A percentile compares a stretch with the other conserved stretches of the same genome.
Conservation (phyloP, 1,140 invertebrate species). For the Drosophila bipectinata region DNA sequence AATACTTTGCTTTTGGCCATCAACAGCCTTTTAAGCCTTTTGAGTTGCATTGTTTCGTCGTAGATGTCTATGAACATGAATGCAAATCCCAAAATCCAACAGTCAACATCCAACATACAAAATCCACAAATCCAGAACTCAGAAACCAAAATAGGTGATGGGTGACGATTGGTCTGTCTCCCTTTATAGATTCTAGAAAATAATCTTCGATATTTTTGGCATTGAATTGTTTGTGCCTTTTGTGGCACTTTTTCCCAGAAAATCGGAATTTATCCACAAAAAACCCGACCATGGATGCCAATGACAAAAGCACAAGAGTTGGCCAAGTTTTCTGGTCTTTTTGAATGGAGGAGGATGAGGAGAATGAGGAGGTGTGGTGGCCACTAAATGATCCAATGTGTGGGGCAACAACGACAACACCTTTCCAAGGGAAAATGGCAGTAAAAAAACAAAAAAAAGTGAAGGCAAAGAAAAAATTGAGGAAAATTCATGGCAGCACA, state of each 20-base stretch:
- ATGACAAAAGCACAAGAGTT: slow-evolving; percentile 13
- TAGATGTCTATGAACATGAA: too few species aligned
- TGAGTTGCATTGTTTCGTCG: neutral
- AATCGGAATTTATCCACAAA: neutral
- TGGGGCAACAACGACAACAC: slow-evolving; percentile 47
- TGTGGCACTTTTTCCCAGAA: slow-evolving; percentile 1
- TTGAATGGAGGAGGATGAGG: neutral
- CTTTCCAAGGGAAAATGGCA: slow-evolving; percentile 30
- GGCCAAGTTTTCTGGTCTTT: slow-evolving; percentile 29
- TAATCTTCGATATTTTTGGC: slow-evolving; percentile 10
- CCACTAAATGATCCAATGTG: slow-evolving; percentile 68
- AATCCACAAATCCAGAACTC: too few species aligned
- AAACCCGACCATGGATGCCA: slow-evolving; percentile 28
- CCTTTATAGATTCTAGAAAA: slow-evolving; percentile 1
- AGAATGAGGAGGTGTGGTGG: slow-evolving; percentile 22
- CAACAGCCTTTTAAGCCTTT: neutral
- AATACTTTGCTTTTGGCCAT: too few species aligned
- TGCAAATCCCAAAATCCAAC: too few species aligned
- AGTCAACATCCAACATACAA: too few species aligned
- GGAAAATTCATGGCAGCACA: slow-evolving; percentile 60
- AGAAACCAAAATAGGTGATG: neutral
- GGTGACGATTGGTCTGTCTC: neutral
- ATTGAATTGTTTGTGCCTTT: slow-evolving; percentile 1
- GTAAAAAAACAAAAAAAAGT: neutral
- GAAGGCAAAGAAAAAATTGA: slow-evolving; percentile 2